Percentiles rank a stretch among this genome's conserved stretches.
phyloP scores from a whole-genome alignment of 2,797 vertebrate genomes.

The Otus scops region DNA sequence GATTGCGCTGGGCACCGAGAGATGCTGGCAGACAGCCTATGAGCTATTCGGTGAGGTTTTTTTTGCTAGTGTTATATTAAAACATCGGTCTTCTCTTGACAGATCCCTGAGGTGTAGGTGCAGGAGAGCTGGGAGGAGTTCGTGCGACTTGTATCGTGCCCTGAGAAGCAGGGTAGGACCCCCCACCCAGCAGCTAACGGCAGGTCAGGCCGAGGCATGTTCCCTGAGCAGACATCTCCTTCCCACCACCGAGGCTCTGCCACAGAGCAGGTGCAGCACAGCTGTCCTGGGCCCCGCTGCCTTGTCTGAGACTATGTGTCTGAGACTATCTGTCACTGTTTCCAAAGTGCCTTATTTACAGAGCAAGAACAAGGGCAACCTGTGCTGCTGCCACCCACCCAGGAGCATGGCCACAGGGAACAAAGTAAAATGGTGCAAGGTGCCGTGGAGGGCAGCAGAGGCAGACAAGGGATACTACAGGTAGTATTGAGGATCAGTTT shows the following conservation, averaged over 20 bases:
- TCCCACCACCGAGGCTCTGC: not conserved
- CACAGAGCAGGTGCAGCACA: not conserved
- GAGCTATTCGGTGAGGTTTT: not conserved
- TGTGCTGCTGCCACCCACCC: not conserved
- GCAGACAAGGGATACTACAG: not conserved
- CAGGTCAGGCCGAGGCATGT: not conserved
- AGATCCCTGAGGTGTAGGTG: not conserved
- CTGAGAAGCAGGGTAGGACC: not conserved
- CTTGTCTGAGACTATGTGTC: accelerated
- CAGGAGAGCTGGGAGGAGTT: not conserved
- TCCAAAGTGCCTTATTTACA: not conserved
- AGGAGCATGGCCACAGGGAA: accelerated
- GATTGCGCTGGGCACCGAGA: not conserved
- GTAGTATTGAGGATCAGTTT: constrained; percentile 33
- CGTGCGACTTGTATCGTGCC: accelerated
- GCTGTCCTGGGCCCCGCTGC: not conserved
- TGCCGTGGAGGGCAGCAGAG: accelerated
- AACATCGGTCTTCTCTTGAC: not conserved
- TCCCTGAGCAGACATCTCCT: not conserved
- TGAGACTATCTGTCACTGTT: not conserved
- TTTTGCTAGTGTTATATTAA: not conserved
- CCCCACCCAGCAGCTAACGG: accelerated
- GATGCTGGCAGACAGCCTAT: not conserved
- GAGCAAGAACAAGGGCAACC: not conserved
- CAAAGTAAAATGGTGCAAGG: not conserved